phyloP scores from a whole-genome alignment of 2,888 invertebrate species.

The Macrophya annulata region DNA sequence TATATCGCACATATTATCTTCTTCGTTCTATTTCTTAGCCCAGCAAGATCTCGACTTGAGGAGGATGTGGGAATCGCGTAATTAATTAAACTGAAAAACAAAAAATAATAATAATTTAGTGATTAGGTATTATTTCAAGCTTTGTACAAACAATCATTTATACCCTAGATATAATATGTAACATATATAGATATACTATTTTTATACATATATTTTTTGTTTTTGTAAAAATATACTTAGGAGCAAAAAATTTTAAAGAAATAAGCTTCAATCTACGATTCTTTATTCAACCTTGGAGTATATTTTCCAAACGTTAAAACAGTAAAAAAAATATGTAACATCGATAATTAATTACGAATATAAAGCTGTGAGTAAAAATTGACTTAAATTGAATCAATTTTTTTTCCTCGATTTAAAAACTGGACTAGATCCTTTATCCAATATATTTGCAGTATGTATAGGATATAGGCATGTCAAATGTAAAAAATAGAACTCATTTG shows the following conservation, averaged over 20 bases:
- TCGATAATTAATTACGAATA: neutral
- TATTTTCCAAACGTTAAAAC: neutral
- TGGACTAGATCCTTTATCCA: slow-evolving; percentile 14
- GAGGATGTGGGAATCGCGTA: slow-evolving; percentile 39
- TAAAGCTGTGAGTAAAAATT: neutral
- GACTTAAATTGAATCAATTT: neutral
- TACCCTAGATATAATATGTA: neutral
- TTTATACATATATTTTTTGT: neutral
- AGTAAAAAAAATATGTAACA: neutral
- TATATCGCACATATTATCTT: neutral
- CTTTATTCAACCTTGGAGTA: neutral
- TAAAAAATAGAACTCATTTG: neutral
- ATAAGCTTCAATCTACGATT: neutral
- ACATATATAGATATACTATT: too few relatives aligned
- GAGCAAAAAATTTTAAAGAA: neutral
- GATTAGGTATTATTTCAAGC: neutral
- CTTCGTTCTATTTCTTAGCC: neutral
- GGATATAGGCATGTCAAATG: neutral
- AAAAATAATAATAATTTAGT: neutral
- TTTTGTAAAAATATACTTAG: neutral
- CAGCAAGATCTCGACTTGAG: neutral
- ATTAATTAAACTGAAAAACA: slow-evolving; percentile 9
- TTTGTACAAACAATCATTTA: slow-evolving; percentile 1
- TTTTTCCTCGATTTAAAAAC: slow-evolving; percentile 16
- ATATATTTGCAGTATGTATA: slow-evolving; percentile 1